phyloP scores from a whole-genome alignment of 2,113 vertebrate species.

The Neodon shergylaensis region DNA sequence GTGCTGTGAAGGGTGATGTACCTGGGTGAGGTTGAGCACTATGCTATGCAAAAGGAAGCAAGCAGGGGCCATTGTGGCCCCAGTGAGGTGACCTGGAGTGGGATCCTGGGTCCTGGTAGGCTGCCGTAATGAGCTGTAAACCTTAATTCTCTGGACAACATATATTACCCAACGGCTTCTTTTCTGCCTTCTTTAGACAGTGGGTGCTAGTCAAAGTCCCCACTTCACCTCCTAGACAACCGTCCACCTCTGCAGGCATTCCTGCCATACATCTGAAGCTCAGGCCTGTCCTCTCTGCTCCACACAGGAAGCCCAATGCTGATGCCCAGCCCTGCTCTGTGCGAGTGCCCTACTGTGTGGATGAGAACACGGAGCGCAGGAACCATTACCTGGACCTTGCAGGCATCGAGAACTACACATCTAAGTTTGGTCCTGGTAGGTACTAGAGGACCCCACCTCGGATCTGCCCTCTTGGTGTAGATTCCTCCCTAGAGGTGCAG shows the following conservation, averaged over 20 bases:
- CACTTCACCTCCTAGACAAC: neutral
- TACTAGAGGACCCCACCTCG: too few species aligned
- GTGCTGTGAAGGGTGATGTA: fast-evolving
- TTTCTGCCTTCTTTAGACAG: too few species aligned
- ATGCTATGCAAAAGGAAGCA: neutral
- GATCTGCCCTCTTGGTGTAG: too few species aligned
- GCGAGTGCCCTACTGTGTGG: conserved; percentile 89
- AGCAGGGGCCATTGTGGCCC: neutral
- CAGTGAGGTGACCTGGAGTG: neutral
- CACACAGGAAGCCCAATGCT: conserved; percentile 79
- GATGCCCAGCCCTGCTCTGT: conserved; percentile 64
- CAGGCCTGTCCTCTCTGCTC: neutral
- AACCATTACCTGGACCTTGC: conserved; percentile 93
- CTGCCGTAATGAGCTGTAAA: neutral
- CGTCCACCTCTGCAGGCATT: neutral
- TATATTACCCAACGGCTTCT: neutral
- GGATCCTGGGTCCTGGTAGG: neutral
- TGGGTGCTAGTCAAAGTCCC: neutral
- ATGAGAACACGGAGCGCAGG: conserved; percentile 91
- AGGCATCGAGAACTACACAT: conserved; percentile 91
- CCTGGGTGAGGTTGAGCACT: neutral
- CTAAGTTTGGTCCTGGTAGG: conserved; percentile 87
- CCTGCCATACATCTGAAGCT: neutral
- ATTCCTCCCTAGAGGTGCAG: neutral
- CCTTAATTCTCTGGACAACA: neutral